These are phyloP conservation scores for Echiichthys vipera DNA, from an alignment of 2,797 vertebrate genomes.

Conservation along the genomic window DNA sequence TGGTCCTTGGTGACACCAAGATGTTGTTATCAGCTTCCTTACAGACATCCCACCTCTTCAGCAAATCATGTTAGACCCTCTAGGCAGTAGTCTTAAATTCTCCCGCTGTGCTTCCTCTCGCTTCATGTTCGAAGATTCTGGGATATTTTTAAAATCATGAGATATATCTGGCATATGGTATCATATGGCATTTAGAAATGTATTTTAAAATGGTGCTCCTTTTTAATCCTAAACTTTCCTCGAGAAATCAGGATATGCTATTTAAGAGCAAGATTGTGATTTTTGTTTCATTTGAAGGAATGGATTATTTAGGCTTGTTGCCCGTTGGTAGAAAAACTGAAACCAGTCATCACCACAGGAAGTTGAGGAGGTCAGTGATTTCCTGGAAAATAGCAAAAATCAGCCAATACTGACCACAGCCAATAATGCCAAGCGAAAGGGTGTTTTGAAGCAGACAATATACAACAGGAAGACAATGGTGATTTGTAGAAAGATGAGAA, in stretches of 20 bases:
- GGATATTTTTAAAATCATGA: slow-evolving; percentile 28
- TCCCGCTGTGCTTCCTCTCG: slow-evolving; percentile 43
- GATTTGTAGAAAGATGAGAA: too few species aligned
- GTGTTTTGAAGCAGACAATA: slow-evolving; percentile 13
- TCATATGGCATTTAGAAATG: slow-evolving; percentile 23
- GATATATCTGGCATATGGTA: slow-evolving; percentile 21
- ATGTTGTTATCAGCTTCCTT: slow-evolving; percentile 53
- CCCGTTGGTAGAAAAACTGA: slow-evolving; percentile 15
- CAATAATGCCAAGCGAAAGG: slow-evolving; percentile 23
- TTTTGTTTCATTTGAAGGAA: slow-evolving; percentile 35
- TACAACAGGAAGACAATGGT: too few species aligned
- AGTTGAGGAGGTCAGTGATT: slow-evolving; percentile 40
- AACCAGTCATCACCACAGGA: slow-evolving; percentile 37
- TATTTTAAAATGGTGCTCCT: slow-evolving; percentile 18
- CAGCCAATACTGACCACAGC: slow-evolving; percentile 25
- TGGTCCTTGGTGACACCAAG: slow-evolving; percentile 18
- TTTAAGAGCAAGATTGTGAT: slow-evolving; percentile 13
- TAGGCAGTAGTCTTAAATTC: slow-evolving; percentile 44
- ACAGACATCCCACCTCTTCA: slow-evolving; percentile 49
- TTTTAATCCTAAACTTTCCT: slow-evolving; percentile 15
- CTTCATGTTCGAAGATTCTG: slow-evolving; percentile 30
- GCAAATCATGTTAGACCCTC: slow-evolving; percentile 60
- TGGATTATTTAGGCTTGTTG: slow-evolving; percentile 16
- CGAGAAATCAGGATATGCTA: slow-evolving; percentile 4
- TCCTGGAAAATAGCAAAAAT: slow-evolving; percentile 41